Evolutionary conservation across 2,888 invertebrate genomes (phyloP), one percentile per base, ranked within the genome.

Genomic region (Drosophila lacicola): DNA sequence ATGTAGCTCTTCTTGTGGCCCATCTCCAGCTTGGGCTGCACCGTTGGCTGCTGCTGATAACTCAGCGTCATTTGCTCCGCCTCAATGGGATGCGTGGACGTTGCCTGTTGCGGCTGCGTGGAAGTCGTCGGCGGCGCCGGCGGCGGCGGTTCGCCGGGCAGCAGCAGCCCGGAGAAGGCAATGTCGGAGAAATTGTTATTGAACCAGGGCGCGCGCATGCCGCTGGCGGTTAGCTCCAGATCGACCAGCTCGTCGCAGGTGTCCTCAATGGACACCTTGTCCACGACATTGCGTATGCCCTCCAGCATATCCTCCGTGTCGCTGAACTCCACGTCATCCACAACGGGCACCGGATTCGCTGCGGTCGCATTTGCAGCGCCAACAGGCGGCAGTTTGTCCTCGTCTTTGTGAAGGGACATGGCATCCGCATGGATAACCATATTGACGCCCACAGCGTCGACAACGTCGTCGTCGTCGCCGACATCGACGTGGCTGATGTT

Each of bases 261-360:
- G 56, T 92, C 93, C 44, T 91, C 92, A 10, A 92, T 91, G 3
- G 92, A 92, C 0, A 92, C 94, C 41, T 93, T 94, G 82, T 95
- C 94, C 76, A 96, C 96, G 13, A 96, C 95, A 78, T 96, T 96
- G 79, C 96, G 94, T 82, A 97, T 96, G 49, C 97, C 97, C 86
- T 96, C 97, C 95, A 97, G 96, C 91, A 97, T 94, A 92, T 97
- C 97, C 91, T 97, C 97, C 0, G 96, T 95, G 84, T 97, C 97
- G 78, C 96, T 96, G 91, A 97, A 97, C 91, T 97, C 97, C 93
- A 94, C 91, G 55, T 92, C 91, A 92, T 93, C 89, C 1, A 74
- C 78, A 2, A 81, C 78, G 21, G 81, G 47, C 17, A 79, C 70
- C 14, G 58, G 55, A 41, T 61, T 69, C 5, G 71, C n/a, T 0